Conservation (phyloP, 2,888 invertebrate species). For the Tetanocera ferruginea region DNA sequence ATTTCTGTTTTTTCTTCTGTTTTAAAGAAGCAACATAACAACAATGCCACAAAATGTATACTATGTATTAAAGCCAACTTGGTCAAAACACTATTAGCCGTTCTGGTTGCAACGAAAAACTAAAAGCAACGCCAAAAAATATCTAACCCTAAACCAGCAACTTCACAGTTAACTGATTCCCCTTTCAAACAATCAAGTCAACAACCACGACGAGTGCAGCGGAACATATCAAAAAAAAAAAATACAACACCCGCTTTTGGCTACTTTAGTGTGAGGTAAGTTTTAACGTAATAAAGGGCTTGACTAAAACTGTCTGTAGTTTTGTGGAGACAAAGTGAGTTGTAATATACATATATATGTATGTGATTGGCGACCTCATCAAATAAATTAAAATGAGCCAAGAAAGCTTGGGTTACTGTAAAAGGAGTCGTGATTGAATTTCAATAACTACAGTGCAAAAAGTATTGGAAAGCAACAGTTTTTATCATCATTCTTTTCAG, state of each 20-base stretch:
- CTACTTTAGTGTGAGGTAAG: neutral
- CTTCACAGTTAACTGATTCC: slow-evolving; percentile 47
- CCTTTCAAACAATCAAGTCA: slow-evolving; percentile 17
- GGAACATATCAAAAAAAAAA: slow-evolving; percentile 13
- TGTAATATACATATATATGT: neutral
- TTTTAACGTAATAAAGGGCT: slow-evolving; percentile 19
- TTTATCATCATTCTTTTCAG: too few relatives aligned
- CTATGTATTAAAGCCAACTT: neutral
- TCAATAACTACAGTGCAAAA: neutral
- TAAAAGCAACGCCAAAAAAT: slow-evolving; percentile 39
- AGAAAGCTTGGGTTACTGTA: neutral
- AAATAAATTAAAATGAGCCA: neutral
- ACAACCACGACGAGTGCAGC: slow-evolving; percentile 3
- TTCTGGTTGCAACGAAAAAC: slow-evolving; percentile 1
- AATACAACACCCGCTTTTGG: slow-evolving; percentile 3
- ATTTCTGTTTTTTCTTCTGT: neutral
- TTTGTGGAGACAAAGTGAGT: neutral
- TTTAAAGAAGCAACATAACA: neutral
- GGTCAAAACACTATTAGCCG: slow-evolving; percentile 12
- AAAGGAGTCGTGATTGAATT: slow-evolving; percentile 33
- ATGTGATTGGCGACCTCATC: neutral
- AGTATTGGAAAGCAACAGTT: too few relatives aligned
- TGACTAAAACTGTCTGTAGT: neutral
- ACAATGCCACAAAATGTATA: neutral
- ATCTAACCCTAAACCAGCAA: slow-evolving; percentile 29